A percentile compares a stretch with the other conserved stretches of the same genome.
Conservation (phyloP, 2,113 vertebrate genomes). For the Columbina picui region DNA sequence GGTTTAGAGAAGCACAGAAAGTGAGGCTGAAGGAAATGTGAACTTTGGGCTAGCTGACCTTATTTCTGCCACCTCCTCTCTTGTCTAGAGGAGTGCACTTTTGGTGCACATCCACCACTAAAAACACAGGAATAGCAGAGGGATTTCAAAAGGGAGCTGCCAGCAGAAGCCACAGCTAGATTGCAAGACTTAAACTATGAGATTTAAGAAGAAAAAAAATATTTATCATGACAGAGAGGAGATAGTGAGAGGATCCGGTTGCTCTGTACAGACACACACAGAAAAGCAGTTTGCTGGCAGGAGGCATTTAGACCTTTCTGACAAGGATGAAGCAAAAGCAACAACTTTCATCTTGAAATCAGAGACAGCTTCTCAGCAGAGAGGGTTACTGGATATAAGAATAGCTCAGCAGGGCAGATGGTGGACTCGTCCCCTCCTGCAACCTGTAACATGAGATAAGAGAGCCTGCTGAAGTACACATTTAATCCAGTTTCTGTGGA, state of each 20-base stretch:
- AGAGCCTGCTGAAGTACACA: background rate
- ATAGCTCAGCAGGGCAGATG: background rate
- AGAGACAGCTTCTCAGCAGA: background rate
- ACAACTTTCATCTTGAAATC: constrained; percentile 16
- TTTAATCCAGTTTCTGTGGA: background rate
- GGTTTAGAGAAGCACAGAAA: background rate
- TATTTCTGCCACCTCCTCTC: background rate
- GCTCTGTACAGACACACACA: background rate
- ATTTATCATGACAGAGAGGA: background rate
- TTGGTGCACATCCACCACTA: background rate
- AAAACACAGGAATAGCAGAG: background rate
- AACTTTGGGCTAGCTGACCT: background rate
- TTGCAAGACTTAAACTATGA: background rate
- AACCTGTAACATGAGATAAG: background rate
- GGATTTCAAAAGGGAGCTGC: background rate
- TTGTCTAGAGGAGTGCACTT: background rate
- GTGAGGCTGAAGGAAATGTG: background rate
- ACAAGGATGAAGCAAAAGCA: background rate
- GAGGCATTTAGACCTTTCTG: background rate
- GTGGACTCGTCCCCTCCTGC: background rate
- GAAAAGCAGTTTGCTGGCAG: background rate
- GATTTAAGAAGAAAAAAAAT: background rate
- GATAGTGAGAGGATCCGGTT: background rate
- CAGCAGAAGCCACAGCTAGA: background rate
- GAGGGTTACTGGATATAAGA: background rate